A percentile compares a stretch with the other conserved stretches of the same genome.
Evolutionary conservation across 2,113 vertebrate species (phyloP).

Genomic region (Lethenteron camtschaticum): DNA sequence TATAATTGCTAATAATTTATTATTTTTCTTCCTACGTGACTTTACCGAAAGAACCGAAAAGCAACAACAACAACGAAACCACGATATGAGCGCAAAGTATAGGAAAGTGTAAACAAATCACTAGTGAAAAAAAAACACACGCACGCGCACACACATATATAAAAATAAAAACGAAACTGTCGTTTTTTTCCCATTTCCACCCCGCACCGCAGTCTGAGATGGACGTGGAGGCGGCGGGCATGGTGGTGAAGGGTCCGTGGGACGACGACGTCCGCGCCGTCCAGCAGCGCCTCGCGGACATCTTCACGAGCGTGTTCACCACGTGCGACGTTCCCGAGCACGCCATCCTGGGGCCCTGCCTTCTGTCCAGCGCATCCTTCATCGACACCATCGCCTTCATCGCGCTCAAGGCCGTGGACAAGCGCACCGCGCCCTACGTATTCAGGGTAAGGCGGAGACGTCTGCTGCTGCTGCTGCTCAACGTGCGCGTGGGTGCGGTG

Average conservation of each 20-base stretch:
- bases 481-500: neutral
- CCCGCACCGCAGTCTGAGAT: constrained; percentile 15
- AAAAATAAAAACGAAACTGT: too few relatives aligned
- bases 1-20: too few relatives aligned
- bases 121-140: too few relatives aligned
- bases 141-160: too few relatives aligned
- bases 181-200: neutral
- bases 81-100: too few relatives aligned
- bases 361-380: constrained; percentile 62
- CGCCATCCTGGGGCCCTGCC: constrained; percentile 81
- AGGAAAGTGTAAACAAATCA: too few relatives aligned
- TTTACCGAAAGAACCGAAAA: too few relatives aligned
- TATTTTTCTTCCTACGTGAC: too few relatives aligned
- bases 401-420: constrained; percentile 82
- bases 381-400: constrained; percentile 97
- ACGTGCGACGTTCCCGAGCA: constrained; percentile 88
- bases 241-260: constrained; percentile 52
- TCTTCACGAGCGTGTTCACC: constrained; percentile 91
- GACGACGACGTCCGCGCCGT: constrained; percentile 79
- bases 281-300: constrained; percentile 88
- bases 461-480: neutral
- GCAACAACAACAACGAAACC: too few relatives aligned
- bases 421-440: constrained; percentile 79
- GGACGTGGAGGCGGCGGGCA: constrained; percentile 57
- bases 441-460: constrained; percentile 44